Evolutionary conservation across 2,888 invertebrate genomes (phyloP).

Genomic region (Drosophila parthenogenetica): DNA sequence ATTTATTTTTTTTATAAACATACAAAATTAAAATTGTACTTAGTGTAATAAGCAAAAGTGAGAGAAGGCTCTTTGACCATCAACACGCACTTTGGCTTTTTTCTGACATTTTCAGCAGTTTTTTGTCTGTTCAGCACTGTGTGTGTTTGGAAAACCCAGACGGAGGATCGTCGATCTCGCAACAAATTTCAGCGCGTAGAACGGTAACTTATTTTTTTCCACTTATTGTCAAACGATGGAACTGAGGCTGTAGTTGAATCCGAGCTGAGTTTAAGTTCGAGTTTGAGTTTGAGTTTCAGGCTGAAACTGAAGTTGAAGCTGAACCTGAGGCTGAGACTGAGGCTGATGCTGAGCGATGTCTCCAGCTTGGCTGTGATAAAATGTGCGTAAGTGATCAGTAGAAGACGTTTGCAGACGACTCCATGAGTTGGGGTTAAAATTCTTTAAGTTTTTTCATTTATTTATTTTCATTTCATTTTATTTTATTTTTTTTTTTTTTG

Average conservation of each 20-base stretch:
- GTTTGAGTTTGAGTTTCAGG: constrained; percentile 7
- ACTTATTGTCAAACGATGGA: constrained; percentile 70
- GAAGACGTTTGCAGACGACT: constrained; percentile 42
- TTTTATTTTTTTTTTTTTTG: not conserved
- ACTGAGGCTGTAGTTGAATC: constrained; percentile 27
- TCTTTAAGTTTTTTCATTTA: constrained; percentile 57
- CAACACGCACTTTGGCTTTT: not conserved
- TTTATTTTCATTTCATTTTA: constrained; percentile 25
- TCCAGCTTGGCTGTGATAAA: constrained; percentile 79
- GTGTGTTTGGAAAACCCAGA: constrained; percentile 26
- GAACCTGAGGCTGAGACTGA: constrained; percentile 15
- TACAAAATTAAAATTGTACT: too few relatives aligned
- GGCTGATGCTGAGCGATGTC: constrained; percentile 56
- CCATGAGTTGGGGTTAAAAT: constrained; percentile 72
- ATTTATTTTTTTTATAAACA: too few relatives aligned
- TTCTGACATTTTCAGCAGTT: not conserved
- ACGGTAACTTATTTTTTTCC: constrained; percentile 83
- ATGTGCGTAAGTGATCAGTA: constrained; percentile 79
- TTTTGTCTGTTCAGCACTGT: constrained; percentile 26
- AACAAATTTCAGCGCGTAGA: constrained; percentile 82
- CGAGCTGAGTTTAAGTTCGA: constrained; percentile 18
- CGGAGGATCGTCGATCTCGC: constrained; percentile 61
- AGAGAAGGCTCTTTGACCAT: too few relatives aligned
- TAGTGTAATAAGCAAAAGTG: too few relatives aligned
- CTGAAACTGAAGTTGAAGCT: constrained; percentile 9